A percentile compares a stretch with the other conserved stretches of the same genome.
These are phyloP conservation scores for Sarcophilus harrisii DNA, from an alignment of 2,797 vertebrate species.

Conservation along the genomic window DNA sequence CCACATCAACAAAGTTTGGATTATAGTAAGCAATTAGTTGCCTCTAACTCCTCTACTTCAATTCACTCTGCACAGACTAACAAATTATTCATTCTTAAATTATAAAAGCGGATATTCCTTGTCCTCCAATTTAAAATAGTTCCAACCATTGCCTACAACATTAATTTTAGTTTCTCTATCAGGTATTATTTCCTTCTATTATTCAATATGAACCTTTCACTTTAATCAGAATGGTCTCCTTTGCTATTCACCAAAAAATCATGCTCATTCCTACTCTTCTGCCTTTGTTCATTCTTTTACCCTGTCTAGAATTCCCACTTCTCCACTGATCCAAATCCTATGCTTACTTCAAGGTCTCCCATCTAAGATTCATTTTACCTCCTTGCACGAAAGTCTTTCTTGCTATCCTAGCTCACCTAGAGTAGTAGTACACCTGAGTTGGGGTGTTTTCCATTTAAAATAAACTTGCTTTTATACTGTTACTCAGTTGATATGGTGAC, in stretches of 20 bases:
- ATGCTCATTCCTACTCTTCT: not conserved
- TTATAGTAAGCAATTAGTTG: not conserved
- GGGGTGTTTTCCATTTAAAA: not conserved
- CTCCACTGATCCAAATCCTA: not conserved
- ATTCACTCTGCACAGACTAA: not conserved
- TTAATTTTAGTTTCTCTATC: not conserved
- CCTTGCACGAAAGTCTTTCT: not conserved
- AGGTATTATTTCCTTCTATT: not conserved
- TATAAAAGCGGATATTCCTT: not conserved
- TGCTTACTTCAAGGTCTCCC: not conserved
- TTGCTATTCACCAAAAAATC: not conserved
- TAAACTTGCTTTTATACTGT: not conserved
- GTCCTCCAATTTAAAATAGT: not conserved
- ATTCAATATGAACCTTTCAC: not conserved
- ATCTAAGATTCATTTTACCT: not conserved
- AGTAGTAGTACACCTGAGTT: not conserved
- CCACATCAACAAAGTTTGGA: not conserved
- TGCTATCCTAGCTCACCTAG: not conserved
- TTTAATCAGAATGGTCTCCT: not conserved
- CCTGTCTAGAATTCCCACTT: not conserved
- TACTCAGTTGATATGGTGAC: not conserved
- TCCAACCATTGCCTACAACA: not conserved
- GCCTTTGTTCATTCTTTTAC: not conserved
- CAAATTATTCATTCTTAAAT: not conserved
- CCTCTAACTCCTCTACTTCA: not conserved